A percentile compares a stretch with the other conserved stretches of the same genome.
Conservation (phyloP, 2,888 invertebrate species). For the Andrena haemorrhoa region DNA sequence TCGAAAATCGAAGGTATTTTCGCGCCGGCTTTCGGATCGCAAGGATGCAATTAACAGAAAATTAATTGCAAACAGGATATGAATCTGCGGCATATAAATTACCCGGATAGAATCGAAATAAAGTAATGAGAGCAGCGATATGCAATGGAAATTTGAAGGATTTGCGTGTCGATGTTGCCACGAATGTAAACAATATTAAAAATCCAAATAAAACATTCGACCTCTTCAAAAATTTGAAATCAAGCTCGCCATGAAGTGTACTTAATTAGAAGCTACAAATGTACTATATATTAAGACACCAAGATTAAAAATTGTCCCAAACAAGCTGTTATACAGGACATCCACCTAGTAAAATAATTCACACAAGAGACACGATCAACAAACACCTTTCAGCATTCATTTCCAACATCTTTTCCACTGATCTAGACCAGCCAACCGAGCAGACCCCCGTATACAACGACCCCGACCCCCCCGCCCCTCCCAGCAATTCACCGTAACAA, state of each 20-base stretch:
- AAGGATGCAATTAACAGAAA: slow-evolving; percentile 5
- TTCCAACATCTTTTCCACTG: neutral
- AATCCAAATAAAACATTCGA: neutral
- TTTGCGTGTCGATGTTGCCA: neutral
- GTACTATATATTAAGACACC: no score
- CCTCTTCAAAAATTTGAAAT: neutral
- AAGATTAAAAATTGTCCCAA: no score
- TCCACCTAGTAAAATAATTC: no score
- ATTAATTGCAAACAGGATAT: slow-evolving; percentile 22
- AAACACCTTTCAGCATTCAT: neutral
- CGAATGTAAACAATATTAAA: neutral
- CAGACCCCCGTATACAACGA: neutral
- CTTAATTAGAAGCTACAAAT: no score
- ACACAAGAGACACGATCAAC: no score
- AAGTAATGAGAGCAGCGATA: neutral
- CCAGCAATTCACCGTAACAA: neutral
- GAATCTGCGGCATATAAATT: slow-evolving; percentile 1
- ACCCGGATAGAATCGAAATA: neutral
- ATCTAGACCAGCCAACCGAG: neutral
- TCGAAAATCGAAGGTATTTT: neutral
- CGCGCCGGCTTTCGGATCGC: neutral
- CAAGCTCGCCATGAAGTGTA: no score
- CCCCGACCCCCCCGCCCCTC: no score
- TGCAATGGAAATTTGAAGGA: neutral
- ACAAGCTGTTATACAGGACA: no score